Percentiles rank a stretch among this genome's conserved stretches.
Conservation (phyloP, 2,797 vertebrate genomes). For the Sebastes oblongus region DNA sequence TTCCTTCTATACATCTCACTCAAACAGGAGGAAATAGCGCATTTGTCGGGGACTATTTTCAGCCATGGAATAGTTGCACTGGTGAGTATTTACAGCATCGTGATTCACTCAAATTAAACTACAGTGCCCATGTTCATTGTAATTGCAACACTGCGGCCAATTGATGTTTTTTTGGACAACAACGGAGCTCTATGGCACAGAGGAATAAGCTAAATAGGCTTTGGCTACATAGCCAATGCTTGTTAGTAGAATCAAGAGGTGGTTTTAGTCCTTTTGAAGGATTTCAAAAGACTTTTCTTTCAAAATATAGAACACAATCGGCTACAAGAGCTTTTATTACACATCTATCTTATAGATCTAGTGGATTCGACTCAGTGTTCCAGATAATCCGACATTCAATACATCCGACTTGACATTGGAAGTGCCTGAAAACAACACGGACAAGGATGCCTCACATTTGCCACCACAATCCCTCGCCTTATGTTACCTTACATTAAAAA, state of each 20-base stretch:
- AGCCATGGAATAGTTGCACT: background rate
- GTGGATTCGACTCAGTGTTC: background rate
- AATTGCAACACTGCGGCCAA: background rate
- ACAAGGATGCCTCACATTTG: background rate
- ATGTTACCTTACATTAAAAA: background rate
- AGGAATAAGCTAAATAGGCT: background rate
- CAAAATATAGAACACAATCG: background rate
- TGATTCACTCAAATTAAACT: background rate
- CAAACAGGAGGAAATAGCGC: background rate
- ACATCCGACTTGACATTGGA: background rate
- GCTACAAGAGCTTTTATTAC: background rate
- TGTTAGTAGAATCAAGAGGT: background rate
- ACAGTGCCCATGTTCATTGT: background rate
- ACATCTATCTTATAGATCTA: background rate
- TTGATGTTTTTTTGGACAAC: constrained; percentile 10
- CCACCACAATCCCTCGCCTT: background rate
- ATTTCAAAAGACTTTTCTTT: background rate
- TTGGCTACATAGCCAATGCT: background rate
- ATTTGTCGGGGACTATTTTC: background rate
- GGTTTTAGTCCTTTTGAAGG: background rate
- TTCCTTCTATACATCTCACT: background rate
- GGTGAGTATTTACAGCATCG: background rate
- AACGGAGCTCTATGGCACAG: background rate
- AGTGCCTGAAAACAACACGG: background rate
- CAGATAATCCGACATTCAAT: background rate